Evolutionary conservation across 2,113 vertebrate genomes (phyloP), one percentile per base, ranked within the genome.

Genomic region (Lagopus muta): DNA sequence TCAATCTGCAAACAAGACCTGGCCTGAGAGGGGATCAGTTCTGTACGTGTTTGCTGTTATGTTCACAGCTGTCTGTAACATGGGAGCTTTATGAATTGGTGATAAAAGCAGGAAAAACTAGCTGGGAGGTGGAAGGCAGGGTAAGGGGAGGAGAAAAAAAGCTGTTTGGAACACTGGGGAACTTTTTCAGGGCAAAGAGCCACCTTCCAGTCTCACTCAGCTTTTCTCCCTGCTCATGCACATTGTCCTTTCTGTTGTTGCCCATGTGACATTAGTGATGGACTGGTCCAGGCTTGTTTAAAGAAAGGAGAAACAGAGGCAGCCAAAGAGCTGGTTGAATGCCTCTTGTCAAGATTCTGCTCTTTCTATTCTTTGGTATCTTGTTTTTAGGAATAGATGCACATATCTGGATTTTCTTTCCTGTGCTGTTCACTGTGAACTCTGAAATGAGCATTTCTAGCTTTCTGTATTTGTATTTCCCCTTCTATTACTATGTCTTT

Each of bases 201-300:
- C 19, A 67, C 1, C 3, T 73, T 84, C 42, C 22, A 18, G 3
- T 71, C 30, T 81, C 74, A 28, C 7, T 75, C 45, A 75, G 40
- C 27, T 87, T 92, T 78, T 69, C 18, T 79, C 17, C n/a, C 52
- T 25, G 27, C 34, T 38, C 42, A 14, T 20, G 11, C 7, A 1
- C 16, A 25, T 78, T 81, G 42, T 83, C 4, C 42, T 72, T 90
- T 74, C 61, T 88, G 38, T 47, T 88, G 38, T 45, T 50, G 21
- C 20, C 28, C 9, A 6, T 22, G 19, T 7, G 42, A 13, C 1
- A 0, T 57, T n/a, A 61, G 10, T 2, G 1, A 11, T 30, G 40
- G 43, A 8, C 19, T 58, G 19, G 19, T 48, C 10, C 43, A 25
- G n/a, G 85, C 24, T 24, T 2, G 0, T 57, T 91, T 32, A 61